Conservation (phyloP, 2,113 vertebrate species). For the Aleadryas rufinucha region DNA sequence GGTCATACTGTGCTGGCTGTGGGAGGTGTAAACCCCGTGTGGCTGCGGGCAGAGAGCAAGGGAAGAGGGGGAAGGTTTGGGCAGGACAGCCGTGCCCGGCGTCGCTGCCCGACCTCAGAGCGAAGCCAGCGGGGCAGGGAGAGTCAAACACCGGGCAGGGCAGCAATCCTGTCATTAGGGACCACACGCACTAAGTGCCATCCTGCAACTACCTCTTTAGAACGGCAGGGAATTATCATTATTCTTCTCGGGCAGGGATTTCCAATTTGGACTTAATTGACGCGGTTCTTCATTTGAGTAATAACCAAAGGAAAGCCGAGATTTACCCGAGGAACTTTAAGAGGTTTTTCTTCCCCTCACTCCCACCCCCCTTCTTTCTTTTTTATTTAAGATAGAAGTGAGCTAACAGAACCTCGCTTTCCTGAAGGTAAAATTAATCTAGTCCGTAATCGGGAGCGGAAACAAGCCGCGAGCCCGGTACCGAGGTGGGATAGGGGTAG, state of each 20-base stretch:
- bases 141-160: background rate
- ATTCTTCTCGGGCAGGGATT: background rate
- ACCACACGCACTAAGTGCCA: background rate
- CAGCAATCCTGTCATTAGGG: background rate
- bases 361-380: rapidly evolving
- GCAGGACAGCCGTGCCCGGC: background rate
- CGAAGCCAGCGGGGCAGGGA: background rate
- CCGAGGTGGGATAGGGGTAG: background rate
- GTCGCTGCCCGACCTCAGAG: background rate
- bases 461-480: background rate
- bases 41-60: background rate
- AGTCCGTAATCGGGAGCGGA: background rate
- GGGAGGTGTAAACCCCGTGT: background rate
- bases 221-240: background rate
- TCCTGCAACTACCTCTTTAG: background rate
- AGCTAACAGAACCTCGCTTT: background rate
- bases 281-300: background rate
- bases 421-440: background rate
- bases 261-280: background rate
- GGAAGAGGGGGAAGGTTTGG: background rate
- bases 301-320: background rate
- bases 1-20: background rate
- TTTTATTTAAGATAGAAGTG: background rate
- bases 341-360: rapidly evolving
- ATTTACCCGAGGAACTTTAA: background rate